Evolutionary conservation across 2,113 vertebrate genomes (phyloP), one percentile per base, ranked within the genome.

Genomic region (Electrona antarctica): DNA sequence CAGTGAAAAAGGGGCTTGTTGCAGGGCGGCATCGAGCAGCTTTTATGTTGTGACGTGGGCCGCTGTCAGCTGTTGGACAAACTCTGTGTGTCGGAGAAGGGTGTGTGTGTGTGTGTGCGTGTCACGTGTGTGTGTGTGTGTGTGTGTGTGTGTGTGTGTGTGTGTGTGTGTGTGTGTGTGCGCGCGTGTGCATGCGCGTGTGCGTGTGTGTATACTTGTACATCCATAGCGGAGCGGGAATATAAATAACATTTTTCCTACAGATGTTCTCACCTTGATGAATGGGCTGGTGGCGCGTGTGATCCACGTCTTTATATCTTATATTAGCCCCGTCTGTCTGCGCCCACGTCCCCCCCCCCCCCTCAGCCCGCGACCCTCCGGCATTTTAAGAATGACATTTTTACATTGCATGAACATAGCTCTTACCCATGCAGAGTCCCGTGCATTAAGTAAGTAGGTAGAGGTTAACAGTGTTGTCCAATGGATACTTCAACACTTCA

Each of bases 191-290:
- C 58, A 13, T 21, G 51, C 3, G n/a, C 45, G 28, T 14, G 1
- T 57, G 64, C 33, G 50, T 29, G n/a, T 29, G 11, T 13, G 41
- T 13, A 9, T 21, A 21, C 21, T 21, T 21, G 50, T 52, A 41
- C 11, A 1, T 41, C 33, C 33, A 12, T 14, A 6, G 79, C 71
- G 7, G 74, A 86, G 77, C 54, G 0, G 49, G 64, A 82, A 74
- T 89, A 90, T 89, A 91, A 91, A 90, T 91, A 89, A 85, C 56
- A 88, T 83, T 88, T 88, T 89, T 88, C 88, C 88, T 89, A 89
- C 90, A 88, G 85, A 91, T 90, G 90, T 89, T 88, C 85, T 90
- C 79, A 82, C 86, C 87, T 90, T 88, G 79, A 87, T 81, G 82
- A 82, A 90, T 89, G 85, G 81, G 79, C 74, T 82, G 55, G 77